phyloP scores from a whole-genome alignment of 1,140 invertebrate species.

The Planococcus citri region DNA sequence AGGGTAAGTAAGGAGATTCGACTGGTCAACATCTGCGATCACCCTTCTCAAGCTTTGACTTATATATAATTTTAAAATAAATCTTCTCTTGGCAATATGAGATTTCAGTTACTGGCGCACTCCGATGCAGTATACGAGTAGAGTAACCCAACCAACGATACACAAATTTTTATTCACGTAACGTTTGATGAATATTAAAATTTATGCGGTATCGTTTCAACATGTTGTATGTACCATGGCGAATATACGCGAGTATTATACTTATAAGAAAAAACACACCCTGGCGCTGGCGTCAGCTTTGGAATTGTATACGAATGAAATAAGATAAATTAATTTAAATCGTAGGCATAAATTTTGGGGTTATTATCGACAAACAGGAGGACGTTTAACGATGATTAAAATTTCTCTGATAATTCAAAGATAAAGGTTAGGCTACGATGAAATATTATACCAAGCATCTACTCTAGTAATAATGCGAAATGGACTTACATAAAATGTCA shows the following conservation, averaged over 20 bases:
- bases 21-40: conserved; percentile 1
- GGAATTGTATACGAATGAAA: background rate
- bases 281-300: background rate
- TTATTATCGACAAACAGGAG: background rate
- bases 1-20: background rate
- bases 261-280: no score
- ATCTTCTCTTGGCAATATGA: background rate
- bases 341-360: background rate
- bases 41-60: background rate
- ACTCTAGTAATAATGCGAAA: background rate
- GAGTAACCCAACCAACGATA: background rate
- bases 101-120: background rate
- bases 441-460: background rate
- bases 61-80: conserved; percentile 1
- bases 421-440: background rate
- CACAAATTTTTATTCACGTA: conserved; percentile 4
- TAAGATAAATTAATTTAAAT: background rate
- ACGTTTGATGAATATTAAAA: conserved; percentile 8
- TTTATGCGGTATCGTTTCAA: background rate
- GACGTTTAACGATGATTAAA: background rate
- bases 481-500: no score
- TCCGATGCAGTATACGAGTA: no score
- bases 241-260: background rate
- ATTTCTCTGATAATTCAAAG: background rate
- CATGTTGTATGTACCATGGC: no score